phyloP scores from a whole-genome alignment of 2,797 vertebrate species.

The Prionace glauca region DNA sequence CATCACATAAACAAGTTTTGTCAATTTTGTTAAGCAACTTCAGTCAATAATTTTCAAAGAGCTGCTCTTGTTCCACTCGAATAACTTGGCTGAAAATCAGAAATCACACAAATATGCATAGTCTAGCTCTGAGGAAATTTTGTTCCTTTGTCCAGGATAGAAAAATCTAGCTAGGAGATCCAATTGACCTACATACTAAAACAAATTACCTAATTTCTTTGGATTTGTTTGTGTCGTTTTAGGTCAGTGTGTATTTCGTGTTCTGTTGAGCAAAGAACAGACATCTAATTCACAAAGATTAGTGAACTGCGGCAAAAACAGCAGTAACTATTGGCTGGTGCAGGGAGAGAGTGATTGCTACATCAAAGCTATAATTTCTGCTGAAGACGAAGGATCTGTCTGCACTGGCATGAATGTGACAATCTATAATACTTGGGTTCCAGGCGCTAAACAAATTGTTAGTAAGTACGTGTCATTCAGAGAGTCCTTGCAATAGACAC shows the following conservation, averaged over 20 bases:
- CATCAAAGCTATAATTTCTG: conserved; percentile 10
- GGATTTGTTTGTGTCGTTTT: not conserved
- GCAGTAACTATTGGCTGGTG: conserved; percentile 25
- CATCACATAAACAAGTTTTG: not conserved
- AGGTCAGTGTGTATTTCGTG: not conserved
- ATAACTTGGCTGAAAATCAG: not conserved
- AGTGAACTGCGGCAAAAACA: not conserved
- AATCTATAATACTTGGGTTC: conserved; percentile 8
- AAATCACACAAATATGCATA: not conserved
- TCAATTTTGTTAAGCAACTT: not conserved
- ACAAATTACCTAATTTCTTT: not conserved
- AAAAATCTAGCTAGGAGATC: not conserved
- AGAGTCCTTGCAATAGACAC: not conserved
- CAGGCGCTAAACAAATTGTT: not conserved
- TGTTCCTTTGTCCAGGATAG: not conserved
- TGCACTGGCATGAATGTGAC: not conserved
- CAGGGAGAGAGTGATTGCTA: not conserved
- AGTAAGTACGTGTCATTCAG: conserved; percentile 37
- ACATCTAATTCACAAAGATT: not conserved
- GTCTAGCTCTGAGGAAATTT: not conserved
- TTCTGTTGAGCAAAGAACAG: not conserved
- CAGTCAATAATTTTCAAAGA: not conserved
- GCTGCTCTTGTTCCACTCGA: not conserved
- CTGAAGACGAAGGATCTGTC: not conserved
- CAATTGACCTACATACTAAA: not conserved